phyloP scores from a whole-genome alignment of 1,140 invertebrate genomes.

The Sycobia sp. region DNA sequence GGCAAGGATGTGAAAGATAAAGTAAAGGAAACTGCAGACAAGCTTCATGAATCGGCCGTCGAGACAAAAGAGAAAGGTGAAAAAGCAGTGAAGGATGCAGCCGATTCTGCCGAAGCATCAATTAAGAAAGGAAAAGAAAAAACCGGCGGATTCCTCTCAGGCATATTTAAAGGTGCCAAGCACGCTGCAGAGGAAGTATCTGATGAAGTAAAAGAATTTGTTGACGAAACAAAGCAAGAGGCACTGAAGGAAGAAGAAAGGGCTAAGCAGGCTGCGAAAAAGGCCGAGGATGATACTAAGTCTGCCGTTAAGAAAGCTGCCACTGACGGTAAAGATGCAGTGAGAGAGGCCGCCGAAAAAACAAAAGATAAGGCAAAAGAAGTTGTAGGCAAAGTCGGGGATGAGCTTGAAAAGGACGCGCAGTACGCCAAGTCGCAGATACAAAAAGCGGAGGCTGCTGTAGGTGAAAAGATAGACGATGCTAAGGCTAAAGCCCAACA shows the following conservation, averaged over 20 bases:
- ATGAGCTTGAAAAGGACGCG: neutral
- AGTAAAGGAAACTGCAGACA: constrained; percentile 36
- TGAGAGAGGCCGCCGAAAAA: neutral
- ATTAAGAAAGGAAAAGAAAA: constrained; percentile 36
- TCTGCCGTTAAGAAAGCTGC: constrained; percentile 27
- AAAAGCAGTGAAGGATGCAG: constrained; percentile 9
- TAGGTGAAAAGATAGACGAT: constrained; percentile 12
- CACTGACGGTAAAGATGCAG: neutral
- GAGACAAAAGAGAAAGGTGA: neutral
- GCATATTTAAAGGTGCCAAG: constrained; percentile 42
- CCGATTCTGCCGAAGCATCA: constrained; percentile 21
- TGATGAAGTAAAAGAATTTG: constrained; percentile 50
- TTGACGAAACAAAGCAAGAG: constrained; percentile 46
- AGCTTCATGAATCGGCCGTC: neutral
- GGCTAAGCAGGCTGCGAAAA: constrained; percentile 40
- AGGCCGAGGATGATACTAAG: constrained; percentile 44
- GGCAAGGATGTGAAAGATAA: constrained; percentile 25
- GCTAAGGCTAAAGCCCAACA: constrained; percentile 2
- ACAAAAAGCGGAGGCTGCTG: neutral
- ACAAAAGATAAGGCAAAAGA: neutral
- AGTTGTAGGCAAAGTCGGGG: neutral
- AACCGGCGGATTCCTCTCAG: constrained; percentile 37
- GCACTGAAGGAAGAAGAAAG: constrained; percentile 39
- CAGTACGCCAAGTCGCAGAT: constrained; percentile 13
- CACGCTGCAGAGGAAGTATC: constrained; percentile 49